These are phyloP conservation scores for Molanna angustata DNA, from an alignment of 2,888 invertebrate genomes.

Conservation along the genomic window DNA sequence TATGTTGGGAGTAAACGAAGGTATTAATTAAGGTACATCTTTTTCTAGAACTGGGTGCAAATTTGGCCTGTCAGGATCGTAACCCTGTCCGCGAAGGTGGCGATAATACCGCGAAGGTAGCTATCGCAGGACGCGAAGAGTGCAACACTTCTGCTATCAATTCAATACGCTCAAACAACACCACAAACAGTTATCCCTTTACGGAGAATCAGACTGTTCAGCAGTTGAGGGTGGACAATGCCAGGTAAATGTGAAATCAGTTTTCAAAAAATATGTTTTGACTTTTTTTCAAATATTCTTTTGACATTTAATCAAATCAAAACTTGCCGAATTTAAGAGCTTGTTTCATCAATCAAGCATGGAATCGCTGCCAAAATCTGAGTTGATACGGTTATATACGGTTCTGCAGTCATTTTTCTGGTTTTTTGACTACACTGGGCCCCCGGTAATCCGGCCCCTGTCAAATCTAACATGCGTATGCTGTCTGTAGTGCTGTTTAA, in stretches of 20 bases:
- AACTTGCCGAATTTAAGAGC: too few relatives aligned
- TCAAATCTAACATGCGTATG: too few relatives aligned
- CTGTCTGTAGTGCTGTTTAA: too few relatives aligned
- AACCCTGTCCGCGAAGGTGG: slow-evolving; percentile 40
- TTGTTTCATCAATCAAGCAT: background rate
- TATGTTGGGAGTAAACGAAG: too few relatives aligned
- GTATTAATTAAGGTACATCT: too few relatives aligned
- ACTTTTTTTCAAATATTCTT: too few relatives aligned
- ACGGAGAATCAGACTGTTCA: slow-evolving; percentile 26
- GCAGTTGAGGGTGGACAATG: slow-evolving; percentile 26
- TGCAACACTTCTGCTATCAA: slow-evolving; percentile 58
- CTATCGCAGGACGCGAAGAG: slow-evolving; percentile 47
- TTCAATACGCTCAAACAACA: slow-evolving; percentile 60
- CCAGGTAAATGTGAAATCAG: slow-evolving; percentile 23
- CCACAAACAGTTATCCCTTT: slow-evolving; percentile 41
- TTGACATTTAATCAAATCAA: too few relatives aligned
- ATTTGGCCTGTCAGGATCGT: slow-evolving; percentile 72
- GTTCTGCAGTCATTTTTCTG: too few relatives aligned
- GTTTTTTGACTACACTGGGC: too few relatives aligned
- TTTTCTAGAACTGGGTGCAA: slow-evolving; percentile 82
- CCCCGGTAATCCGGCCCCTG: too few relatives aligned
- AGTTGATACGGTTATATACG: too few relatives aligned
- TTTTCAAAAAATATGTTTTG: slow-evolving; percentile 1
- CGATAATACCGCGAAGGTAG: slow-evolving; percentile 37
- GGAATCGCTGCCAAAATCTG: too few relatives aligned